phyloP scores from a whole-genome alignment of 2,888 invertebrate genomes.

The Himalopsyche anomala region DNA sequence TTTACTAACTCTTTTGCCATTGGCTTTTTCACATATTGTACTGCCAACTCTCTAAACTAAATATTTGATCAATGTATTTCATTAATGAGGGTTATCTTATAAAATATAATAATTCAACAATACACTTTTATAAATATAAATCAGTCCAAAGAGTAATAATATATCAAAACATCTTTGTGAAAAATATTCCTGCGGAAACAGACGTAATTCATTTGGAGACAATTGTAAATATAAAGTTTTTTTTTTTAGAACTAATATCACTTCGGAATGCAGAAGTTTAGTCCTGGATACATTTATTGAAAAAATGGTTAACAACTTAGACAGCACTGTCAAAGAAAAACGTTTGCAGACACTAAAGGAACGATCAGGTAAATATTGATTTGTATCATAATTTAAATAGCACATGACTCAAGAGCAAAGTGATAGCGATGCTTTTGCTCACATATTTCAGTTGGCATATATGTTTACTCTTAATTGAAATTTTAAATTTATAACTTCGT shows the following conservation, averaged over 20 bases:
- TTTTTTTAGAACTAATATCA: slow-evolving; percentile 71
- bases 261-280: slow-evolving; percentile 78
- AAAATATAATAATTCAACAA: background rate
- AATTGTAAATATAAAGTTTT: background rate
- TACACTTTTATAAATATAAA: background rate
- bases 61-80: background rate
- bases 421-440: too few relatives aligned
- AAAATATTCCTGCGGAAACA: background rate
- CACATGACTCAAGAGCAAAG: too few relatives aligned
- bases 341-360: slow-evolving; percentile 76
- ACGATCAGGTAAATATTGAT: slow-evolving; percentile 71
- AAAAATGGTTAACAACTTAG: slow-evolving; percentile 80
- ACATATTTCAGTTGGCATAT: too few relatives aligned
- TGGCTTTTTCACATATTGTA: background rate
- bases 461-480: too few relatives aligned
- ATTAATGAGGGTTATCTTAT: too few relatives aligned
- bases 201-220: too few relatives aligned
- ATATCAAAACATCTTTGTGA: background rate
- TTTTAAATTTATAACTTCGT: too few relatives aligned
- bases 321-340: slow-evolving; percentile 78
- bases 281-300: slow-evolving; percentile 86
- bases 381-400: background rate
- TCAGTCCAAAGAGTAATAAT: background rate
- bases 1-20: background rate
- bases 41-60: background rate